Conservation (phyloP, 2,113 vertebrate genomes). For the Protobothrops flavoviridis region DNA sequence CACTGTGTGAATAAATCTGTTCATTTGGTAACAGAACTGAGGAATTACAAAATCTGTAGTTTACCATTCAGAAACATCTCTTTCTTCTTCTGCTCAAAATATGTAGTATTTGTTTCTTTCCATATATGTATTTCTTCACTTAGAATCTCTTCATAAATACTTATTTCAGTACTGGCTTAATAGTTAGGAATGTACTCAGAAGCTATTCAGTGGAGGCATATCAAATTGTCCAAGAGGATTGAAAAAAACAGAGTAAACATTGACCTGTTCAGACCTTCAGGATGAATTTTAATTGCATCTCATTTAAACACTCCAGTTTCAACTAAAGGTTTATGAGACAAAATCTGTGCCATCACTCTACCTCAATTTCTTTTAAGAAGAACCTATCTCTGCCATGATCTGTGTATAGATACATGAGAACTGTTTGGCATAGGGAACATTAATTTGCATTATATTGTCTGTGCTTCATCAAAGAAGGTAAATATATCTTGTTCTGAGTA, state of each 20-base stretch:
- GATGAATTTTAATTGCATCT: background rate
- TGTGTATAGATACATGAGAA: background rate
- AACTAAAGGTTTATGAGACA: background rate
- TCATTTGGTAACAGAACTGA: background rate
- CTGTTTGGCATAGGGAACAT: background rate
- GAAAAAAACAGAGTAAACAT: background rate
- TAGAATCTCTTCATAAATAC: background rate
- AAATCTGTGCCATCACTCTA: background rate
- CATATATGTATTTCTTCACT: background rate
- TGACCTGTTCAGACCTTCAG: background rate
- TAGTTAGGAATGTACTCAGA: background rate
- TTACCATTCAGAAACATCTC: background rate
- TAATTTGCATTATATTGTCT: background rate
- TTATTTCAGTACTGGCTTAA: background rate
- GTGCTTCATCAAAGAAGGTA: background rate
- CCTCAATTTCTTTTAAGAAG: background rate
- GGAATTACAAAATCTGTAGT: background rate
- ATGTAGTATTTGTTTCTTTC: background rate
- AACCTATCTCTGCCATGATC: background rate
- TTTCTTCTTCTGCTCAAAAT: background rate
- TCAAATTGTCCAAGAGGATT: background rate
- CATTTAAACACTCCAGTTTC: background rate
- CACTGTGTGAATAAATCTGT: background rate
- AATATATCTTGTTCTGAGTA: background rate
- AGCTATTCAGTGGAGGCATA: background rate